Base-by-base conservation (phyloP, 2,888 invertebrate species). In the Eristalis arbustorum region DNA sequence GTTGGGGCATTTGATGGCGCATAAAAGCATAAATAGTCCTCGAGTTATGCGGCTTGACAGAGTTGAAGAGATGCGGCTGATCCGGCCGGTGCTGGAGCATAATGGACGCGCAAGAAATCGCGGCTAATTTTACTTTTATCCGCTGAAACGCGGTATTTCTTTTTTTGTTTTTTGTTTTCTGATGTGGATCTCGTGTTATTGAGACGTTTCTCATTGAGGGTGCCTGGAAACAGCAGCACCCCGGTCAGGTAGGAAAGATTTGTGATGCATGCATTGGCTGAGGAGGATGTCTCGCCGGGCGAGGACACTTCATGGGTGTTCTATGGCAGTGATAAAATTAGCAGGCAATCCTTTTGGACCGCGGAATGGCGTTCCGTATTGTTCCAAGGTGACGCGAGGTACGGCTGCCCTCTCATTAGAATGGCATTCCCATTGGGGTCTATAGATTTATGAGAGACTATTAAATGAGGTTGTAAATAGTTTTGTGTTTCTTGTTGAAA, bases 241-340 rank as follows among this genome's bases (percentile, higher is more conserved):
- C 25, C 3, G 69, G 74, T 40, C 79, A 84, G 80, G 80, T 84
- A 82, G 72, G n/a, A 75, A 83, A 87, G 87, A 87, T 83, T 79
- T 87, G 82, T 75, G 87, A 59, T 73, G 37, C 76, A 68, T 63
- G 62, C 66, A 28, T 67, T 67, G 13, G n/a, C 37, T 23, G 14
- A 74, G 64, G 14, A 69, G 64, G 22, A 59, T 13, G 25, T 3
- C 23, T 59, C 28, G 10, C 22, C 49, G 40, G 74, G 61, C 79
- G 84, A 80, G 88, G 88, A 88, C 88, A 88, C 88, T 84, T 84
- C 84, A 88, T 88, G 88, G 88, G 88, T 88, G 88, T 88, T 88
- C 88, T 88, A 87, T 87, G 87, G 87, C 42, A 59, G 87, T 83
- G 83, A 87, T 87, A 87, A 87, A 87, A 87, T 87, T 87, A 87